A percentile compares a stretch with the other conserved stretches of the same genome.
Conservation (phyloP, 2,113 vertebrate species). For the Seriola quinqueradiata region DNA sequence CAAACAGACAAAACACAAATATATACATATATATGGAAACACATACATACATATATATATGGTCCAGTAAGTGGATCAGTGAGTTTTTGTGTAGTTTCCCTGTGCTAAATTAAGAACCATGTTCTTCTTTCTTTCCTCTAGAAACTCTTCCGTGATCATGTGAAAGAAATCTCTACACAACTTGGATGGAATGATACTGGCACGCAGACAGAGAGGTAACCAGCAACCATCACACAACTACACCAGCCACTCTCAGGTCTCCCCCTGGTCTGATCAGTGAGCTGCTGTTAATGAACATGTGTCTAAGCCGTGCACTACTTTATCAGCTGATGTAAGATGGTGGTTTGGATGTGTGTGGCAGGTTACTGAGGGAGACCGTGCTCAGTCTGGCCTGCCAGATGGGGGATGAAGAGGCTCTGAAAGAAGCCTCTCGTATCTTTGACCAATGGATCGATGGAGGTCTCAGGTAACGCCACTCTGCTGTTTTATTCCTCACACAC, state of each 20-base stretch:
- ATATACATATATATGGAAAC: too few species aligned
- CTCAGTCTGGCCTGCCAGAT: conserved; percentile 91
- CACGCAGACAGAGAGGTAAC: conserved; percentile 80
- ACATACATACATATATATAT: too few species aligned
- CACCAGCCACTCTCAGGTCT: too few species aligned
- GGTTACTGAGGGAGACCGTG: conserved; percentile 90
- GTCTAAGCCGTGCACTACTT: not conserved
- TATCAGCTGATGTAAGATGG: not conserved
- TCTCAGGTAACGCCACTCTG: conserved; percentile 61
- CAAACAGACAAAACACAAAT: too few species aligned
- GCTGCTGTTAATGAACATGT: not conserved
- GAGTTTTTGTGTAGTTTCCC: not conserved
- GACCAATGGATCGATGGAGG: conserved; percentile 82
- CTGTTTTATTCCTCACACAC: not conserved
- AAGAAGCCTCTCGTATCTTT: conserved; percentile 84
- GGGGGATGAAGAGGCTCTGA: conserved; percentile 81
- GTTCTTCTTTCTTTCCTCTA: conserved; percentile 64
- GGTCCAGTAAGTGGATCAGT: not conserved
- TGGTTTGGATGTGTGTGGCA: conserved; percentile 58
- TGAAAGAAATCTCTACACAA: conserved; percentile 77
- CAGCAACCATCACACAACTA: conserved; percentile 5
- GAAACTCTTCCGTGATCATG: conserved; percentile 85
- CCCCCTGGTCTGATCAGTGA: not conserved
- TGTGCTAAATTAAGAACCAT: not conserved
- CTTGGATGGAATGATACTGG: conserved; percentile 87